Evolutionary conservation across 2,113 vertebrate genomes (phyloP).

Genomic region (Thamnaconus septentrionalis): DNA sequence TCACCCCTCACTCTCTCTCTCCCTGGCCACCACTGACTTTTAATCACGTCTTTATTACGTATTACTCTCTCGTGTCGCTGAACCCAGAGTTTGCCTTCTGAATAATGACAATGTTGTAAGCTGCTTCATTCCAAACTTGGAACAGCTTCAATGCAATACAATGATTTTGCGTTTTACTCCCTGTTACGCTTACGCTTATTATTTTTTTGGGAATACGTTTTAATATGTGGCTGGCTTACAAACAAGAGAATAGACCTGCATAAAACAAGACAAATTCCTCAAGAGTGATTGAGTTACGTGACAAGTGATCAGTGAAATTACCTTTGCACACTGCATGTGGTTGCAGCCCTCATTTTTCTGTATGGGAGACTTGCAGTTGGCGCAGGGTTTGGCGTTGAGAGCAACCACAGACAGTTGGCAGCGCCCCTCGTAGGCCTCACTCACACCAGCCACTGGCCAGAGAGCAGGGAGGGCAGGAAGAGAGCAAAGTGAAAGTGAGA

Average conservation of each 20-base stretch:
- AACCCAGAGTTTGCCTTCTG: too few species aligned
- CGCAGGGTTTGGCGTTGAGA: constrained; percentile 95
- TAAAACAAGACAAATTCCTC: too few species aligned
- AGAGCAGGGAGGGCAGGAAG: constrained; percentile 38
- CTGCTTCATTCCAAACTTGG: too few species aligned
- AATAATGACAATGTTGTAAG: too few species aligned
- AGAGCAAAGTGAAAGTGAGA: constrained; percentile 50
- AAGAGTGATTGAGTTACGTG: too few species aligned
- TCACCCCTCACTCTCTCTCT: neutral
- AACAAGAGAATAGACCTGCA: too few species aligned
- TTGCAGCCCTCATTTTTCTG: constrained; percentile 99
- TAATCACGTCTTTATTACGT: neutral
- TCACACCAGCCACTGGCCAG: constrained; percentile 90
- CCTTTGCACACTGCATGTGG: constrained; percentile 99
- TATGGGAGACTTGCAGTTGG: constrained; percentile 98
- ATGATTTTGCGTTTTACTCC: too few species aligned
- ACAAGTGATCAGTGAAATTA: constrained; percentile 55
- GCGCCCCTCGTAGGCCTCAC: constrained; percentile 96
- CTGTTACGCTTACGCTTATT: too few species aligned
- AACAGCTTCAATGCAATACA: too few species aligned
- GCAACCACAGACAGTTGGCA: constrained; percentile 97
- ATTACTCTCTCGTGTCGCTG: constrained; percentile 11
- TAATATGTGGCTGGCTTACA: too few species aligned
- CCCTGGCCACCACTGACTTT: neutral
- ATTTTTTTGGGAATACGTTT: too few species aligned